A percentile compares a stretch with the other conserved stretches of the same genome.
These are phyloP conservation scores for Cheumatopsyche charites DNA, from an alignment of 1,140 invertebrate genomes.

Conservation along the genomic window DNA sequence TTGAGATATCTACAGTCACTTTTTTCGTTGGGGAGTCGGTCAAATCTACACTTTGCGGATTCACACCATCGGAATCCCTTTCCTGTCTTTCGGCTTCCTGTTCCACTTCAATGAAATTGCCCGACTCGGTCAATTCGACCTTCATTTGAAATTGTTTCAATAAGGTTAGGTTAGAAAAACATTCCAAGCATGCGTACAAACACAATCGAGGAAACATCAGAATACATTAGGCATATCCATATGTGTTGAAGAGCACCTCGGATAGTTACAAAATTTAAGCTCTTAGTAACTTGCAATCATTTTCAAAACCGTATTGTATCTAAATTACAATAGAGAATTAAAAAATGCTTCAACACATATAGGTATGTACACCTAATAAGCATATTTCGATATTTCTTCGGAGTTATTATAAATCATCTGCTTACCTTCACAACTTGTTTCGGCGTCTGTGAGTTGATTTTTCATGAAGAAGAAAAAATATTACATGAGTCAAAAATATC, in stretches of 20 bases:
- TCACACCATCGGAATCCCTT: background rate
- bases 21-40: conserved; percentile 32
- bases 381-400: too few species aligned
- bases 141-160: conserved; percentile 47
- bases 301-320: too few species aligned
- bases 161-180: background rate
- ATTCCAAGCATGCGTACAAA: conserved; percentile 18
- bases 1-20: conserved; percentile 41
- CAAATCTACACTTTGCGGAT: background rate
- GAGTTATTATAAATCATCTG: background rate
- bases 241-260: too few species aligned
- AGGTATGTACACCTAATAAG: too few species aligned
- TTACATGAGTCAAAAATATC: conserved; percentile 16
- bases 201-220: background rate
- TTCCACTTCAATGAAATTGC: conserved; percentile 62
- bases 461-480: conserved; percentile 49
- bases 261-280: too few species aligned
- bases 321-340: too few species aligned
- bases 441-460: conserved; percentile 50
- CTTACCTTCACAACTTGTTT: conserved; percentile 53
- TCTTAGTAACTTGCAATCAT: too few species aligned
- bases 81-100: conserved; percentile 29
- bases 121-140: conserved; percentile 61
- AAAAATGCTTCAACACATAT: too few species aligned
- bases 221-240: background rate